A percentile compares a stretch with the other conserved stretches of the same genome.
Conservation (phyloP, 2,797 vertebrate genomes). For the Hemitrygon akajei region DNA sequence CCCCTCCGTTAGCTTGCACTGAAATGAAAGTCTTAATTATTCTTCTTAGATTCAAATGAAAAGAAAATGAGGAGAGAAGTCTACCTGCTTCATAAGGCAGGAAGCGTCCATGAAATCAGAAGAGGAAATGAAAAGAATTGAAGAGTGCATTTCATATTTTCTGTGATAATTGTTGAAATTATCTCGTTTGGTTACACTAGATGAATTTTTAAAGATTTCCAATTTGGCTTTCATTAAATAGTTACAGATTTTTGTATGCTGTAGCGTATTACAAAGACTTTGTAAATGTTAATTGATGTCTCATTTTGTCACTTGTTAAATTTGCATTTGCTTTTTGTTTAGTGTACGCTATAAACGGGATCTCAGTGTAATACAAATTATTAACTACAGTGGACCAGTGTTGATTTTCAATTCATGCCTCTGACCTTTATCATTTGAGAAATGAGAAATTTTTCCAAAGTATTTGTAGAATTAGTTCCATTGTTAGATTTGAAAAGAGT, state of each 20-base stretch:
- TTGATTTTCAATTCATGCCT: neutral
- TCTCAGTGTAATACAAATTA: conserved; percentile 14
- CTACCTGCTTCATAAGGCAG: neutral
- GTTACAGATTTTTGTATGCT: neutral
- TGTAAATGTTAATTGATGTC: neutral
- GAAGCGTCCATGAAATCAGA: no score
- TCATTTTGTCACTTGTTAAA: neutral
- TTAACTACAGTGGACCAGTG: neutral
- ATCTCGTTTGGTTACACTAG: no score
- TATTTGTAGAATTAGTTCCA: neutral
- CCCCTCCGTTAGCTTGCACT: neutral
- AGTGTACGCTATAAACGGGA: neutral
- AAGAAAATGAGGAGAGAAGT: no score
- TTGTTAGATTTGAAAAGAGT: neutral
- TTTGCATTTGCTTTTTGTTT: neutral
- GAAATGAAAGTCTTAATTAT: neutral
- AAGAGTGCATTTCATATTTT: neutral
- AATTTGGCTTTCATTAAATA: neutral
- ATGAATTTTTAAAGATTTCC: neutral
- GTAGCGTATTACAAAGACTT: neutral
- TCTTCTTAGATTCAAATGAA: neutral
- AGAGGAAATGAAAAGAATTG: neutral
- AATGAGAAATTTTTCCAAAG: conserved; percentile 1
- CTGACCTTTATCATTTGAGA: neutral
- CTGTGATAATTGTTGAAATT: no score